These are phyloP conservation scores for Hirudo medicinalis DNA, from an alignment of 1,140 invertebrate species.

Conservation along the genomic window DNA sequence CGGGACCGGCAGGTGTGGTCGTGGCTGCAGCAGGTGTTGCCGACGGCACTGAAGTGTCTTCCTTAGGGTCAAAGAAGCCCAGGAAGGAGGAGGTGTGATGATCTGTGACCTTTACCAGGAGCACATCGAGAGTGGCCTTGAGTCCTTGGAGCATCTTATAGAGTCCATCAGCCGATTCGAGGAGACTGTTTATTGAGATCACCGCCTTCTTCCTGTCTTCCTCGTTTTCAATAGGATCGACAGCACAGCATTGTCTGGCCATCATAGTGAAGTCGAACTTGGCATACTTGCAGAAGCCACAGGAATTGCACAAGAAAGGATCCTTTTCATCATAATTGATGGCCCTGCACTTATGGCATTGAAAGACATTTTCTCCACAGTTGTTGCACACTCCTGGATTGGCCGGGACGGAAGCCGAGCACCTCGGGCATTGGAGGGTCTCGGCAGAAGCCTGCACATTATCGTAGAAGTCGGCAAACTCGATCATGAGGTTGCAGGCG, in stretches of 20 bases:
- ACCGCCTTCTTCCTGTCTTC: slow-evolving; percentile 87
- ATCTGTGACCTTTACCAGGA: slow-evolving; percentile 47
- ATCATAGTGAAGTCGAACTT: slow-evolving; percentile 88
- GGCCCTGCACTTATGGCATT: slow-evolving; percentile 89
- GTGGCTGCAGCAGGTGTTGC: slow-evolving; percentile 10
- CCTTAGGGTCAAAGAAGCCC: not conserved
- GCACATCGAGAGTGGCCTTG: slow-evolving; percentile 72
- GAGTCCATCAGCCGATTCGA: slow-evolving; percentile 86
- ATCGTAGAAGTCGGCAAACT: slow-evolving; percentile 95
- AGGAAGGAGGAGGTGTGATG: slow-evolving; percentile 25
- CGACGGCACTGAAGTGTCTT: not conserved
- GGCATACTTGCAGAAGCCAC: slow-evolving; percentile 98
- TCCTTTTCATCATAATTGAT: slow-evolving; percentile 99
- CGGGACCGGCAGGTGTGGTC: slow-evolving; percentile 11
- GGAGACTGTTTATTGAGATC: slow-evolving; percentile 66
- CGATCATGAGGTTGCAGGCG: slow-evolving; percentile 96
- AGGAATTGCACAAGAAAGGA: slow-evolving; percentile 93
- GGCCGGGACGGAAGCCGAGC: slow-evolving; percentile 81
- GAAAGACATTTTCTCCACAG: slow-evolving; percentile 96
- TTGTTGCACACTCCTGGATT: slow-evolving; percentile 94
- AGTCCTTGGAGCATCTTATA: slow-evolving; percentile 68
- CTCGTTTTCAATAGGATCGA: slow-evolving; percentile 90
- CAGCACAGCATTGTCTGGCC: slow-evolving; percentile 77
- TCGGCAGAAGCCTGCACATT: slow-evolving; percentile 57
- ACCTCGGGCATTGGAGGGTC: slow-evolving; percentile 86